Evolutionary conservation across 2,888 invertebrate species (phyloP).

Genomic region (Anagyrus pseudococci): DNA sequence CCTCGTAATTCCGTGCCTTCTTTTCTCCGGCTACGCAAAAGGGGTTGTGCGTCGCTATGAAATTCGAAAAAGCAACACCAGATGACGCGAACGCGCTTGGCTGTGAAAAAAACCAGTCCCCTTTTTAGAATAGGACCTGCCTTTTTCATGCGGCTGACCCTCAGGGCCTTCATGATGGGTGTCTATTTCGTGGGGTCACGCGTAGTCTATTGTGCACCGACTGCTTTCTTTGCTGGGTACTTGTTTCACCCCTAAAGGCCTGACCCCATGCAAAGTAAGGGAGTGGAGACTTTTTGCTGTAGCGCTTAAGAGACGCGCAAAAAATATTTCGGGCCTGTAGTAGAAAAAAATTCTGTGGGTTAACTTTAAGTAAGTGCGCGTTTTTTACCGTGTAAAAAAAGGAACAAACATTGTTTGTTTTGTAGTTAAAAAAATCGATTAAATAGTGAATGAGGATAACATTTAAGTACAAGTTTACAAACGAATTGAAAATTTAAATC

Average conservation of each 20-base stretch:
- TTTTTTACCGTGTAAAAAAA: too few relatives aligned
- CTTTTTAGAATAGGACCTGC: not conserved
- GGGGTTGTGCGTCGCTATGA: slow-evolving; percentile 25
- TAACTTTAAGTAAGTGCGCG: not conserved
- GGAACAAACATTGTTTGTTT: too few relatives aligned
- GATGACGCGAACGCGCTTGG: slow-evolving; percentile 39
- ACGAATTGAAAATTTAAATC: too few relatives aligned
- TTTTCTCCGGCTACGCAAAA: slow-evolving; percentile 26
- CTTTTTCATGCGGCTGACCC: slow-evolving; percentile 7
- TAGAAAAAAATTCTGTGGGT: not conserved
- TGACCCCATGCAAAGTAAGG: not conserved
- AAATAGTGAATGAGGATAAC: too few relatives aligned
- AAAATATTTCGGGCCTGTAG: not conserved
- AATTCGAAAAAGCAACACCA: slow-evolving; percentile 42
- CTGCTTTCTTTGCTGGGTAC: not conserved
- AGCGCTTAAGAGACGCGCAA: too few relatives aligned
- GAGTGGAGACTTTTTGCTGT: not conserved
- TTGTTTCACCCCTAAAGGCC: slow-evolving; percentile 12
- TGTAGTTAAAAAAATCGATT: too few relatives aligned
- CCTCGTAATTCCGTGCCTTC: slow-evolving; percentile 31
- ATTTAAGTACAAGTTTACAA: too few relatives aligned
- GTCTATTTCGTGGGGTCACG: slow-evolving; percentile 20
- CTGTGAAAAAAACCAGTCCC: not conserved
- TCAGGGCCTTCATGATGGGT: not conserved
- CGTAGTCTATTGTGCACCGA: not conserved